A percentile compares a stretch with the other conserved stretches of the same genome.
These are phyloP conservation scores for Myocastor coypus DNA, from an alignment of 2,113 vertebrate species.

Conservation along the genomic window DNA sequence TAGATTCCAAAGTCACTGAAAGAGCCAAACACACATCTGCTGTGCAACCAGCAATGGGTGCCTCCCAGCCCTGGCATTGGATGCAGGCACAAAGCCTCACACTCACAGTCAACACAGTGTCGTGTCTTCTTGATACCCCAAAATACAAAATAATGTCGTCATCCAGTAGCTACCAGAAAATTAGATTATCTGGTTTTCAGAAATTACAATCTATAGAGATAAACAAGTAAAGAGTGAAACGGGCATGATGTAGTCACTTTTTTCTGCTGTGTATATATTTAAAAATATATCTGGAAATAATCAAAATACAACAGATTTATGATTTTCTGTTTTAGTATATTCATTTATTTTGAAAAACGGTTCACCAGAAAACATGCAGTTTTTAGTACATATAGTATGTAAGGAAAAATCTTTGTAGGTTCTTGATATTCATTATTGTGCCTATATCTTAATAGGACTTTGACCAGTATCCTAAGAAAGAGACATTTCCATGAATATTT, in stretches of 20 bases:
- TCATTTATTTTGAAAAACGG: not conserved
- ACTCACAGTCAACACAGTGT: not conserved
- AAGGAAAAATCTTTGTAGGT: not conserved
- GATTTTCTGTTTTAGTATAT: not conserved
- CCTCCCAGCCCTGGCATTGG: too few relatives aligned
- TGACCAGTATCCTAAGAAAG: not conserved
- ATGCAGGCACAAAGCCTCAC: not conserved
- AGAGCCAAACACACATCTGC: not conserved
- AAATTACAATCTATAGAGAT: not conserved
- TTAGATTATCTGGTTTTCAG: not conserved
- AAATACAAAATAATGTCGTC: not conserved
- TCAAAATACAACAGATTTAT: not conserved
- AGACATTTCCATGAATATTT: not conserved
- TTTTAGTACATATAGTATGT: not conserved
- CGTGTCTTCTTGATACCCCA: not conserved
- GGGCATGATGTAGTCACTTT: not conserved
- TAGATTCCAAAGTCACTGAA: not conserved
- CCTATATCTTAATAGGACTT: not conserved
- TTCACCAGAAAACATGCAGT: not conserved
- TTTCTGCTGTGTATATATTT: not conserved
- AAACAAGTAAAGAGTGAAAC: not conserved
- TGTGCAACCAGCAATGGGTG: fast-evolving
- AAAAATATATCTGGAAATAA: not conserved
- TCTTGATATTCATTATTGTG: not conserved
- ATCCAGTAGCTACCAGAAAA: not conserved